Conservation (phyloP, 2,888 invertebrate genomes). For the Chalcis sispes region DNA sequence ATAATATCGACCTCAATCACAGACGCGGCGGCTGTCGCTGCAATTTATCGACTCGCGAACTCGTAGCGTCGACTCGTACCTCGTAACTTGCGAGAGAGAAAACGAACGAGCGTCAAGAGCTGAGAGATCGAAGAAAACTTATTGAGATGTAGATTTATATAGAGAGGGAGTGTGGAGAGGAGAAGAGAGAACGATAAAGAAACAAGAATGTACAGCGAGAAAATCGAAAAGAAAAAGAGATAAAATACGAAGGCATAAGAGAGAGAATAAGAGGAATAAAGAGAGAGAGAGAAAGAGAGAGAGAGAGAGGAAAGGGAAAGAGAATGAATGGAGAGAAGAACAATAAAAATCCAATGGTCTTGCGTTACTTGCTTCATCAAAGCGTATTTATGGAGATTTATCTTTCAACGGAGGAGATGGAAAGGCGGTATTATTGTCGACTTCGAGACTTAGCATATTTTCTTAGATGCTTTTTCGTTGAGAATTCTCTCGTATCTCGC, state of each 20-base stretch:
- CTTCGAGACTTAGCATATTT: too few relatives aligned
- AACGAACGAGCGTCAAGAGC: not conserved
- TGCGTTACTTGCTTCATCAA: not conserved
- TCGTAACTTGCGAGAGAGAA: not conserved
- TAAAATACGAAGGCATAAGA: not conserved
- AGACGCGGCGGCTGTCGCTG: slow-evolving; percentile 29
- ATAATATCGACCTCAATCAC: slow-evolving; percentile 44
- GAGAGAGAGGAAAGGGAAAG: not conserved
- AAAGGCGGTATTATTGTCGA: too few relatives aligned
- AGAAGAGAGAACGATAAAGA: not conserved
- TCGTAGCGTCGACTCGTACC: not conserved
- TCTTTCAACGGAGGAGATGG: not conserved
- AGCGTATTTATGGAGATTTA: not conserved
- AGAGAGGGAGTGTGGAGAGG: not conserved
- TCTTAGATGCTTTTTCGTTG: too few relatives aligned
- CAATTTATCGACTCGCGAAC: slow-evolving; percentile 41
- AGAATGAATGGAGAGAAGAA: not conserved
- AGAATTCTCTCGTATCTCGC: too few relatives aligned
- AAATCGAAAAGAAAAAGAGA: slow-evolving; percentile 24
- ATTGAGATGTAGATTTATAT: slow-evolving; percentile 12
- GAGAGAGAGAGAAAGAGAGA: not conserved
- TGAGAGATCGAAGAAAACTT: not conserved
- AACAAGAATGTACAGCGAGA: not conserved
- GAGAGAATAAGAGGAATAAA: not conserved
- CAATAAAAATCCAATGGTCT: not conserved